Evolutionary conservation across 2,888 invertebrate genomes (phyloP), one percentile per base, ranked within the genome.

Genomic region (Heliconius ismenius): DNA sequence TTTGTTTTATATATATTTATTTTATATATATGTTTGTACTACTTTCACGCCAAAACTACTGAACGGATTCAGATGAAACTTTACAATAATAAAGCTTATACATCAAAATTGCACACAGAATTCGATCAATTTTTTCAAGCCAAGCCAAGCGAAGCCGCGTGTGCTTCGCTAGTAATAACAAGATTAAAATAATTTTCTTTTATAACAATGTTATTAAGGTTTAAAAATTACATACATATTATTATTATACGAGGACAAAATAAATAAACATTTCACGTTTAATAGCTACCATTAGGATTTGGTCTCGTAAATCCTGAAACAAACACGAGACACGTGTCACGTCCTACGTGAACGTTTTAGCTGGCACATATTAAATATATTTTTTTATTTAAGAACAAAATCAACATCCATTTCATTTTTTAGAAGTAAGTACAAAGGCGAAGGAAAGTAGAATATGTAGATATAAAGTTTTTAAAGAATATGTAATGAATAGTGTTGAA

Each of bases 251-350:
- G 54, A 60, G 39, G 70, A 18, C 26, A 60, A 77, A 77, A 74
- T 77, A 77, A 70, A 65, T 77, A 77, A 65, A 74, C 70, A 70
- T 54, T 70, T 49, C 64, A 36, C 69, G 74, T 63, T 64, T 74
- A 77, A 77, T 58, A 26, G 58, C 62, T 11, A 64, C 74, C 69
- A 77, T 70, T 74, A 74, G 63, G 69, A 64, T 70, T 65, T 58
- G 43, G 58, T 28, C 68, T 43, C 64, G 70, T 70, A 64, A 68
- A 64, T 74, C 70, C 77, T 54, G 67, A 67, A 70, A 54, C 72
- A 77, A 72, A 75, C 75, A 75, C 43, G 72, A 62, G 21, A 49
- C 67, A 75, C 49, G 49, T 72, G 74, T 32, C 74, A 73, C 69
- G 60, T 72, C 24, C 15, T 72, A 75, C 72, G 72, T 73, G 68